phyloP scores from a whole-genome alignment of 2,888 invertebrate genomes.

The Euproctis similis region DNA sequence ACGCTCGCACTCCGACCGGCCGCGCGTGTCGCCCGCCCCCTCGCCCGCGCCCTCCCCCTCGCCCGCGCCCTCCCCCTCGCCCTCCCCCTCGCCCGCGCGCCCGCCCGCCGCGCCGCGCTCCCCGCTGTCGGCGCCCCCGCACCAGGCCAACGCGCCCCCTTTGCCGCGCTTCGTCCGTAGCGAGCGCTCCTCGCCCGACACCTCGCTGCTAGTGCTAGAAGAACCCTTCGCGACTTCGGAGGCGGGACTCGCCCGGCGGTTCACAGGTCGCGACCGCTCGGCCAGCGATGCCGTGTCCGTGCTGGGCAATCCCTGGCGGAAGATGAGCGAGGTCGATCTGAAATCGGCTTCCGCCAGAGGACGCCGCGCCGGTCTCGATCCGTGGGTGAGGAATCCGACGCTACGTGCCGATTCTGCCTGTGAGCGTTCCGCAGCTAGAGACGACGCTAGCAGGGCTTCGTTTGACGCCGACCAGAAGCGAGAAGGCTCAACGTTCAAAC shows the following conservation, averaged over 20 bases:
- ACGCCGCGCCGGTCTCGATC: slow-evolving; percentile 28
- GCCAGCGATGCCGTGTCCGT: slow-evolving; percentile 25
- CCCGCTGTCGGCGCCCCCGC: slow-evolving; percentile 26
- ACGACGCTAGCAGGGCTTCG: slow-evolving; percentile 15
- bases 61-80: slow-evolving; percentile 16
- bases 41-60: slow-evolving; percentile 24
- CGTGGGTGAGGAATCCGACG: slow-evolving; percentile 30
- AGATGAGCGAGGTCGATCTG: slow-evolving; percentile 49
- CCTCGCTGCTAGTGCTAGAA: slow-evolving; percentile 26
- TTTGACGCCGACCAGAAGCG: slow-evolving; percentile 25
- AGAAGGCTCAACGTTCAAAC: slow-evolving; percentile 18
- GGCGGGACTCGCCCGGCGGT: slow-evolving; percentile 12
- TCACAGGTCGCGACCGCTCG: slow-evolving; percentile 20
- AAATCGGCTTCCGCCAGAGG: slow-evolving; percentile 22
- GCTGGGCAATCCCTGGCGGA: slow-evolving; percentile 48
- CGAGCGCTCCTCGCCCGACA: slow-evolving; percentile 44
- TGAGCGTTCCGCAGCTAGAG: slow-evolving; percentile 18
- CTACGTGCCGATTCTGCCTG: slow-evolving; percentile 13
- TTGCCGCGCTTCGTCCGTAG: slow-evolving; percentile 30
- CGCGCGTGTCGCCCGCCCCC: slow-evolving; percentile 40
- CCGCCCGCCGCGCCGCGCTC: slow-evolving; percentile 37
- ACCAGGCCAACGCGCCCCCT: slow-evolving; percentile 11
- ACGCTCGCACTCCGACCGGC: slow-evolving; percentile 59
- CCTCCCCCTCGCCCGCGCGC: slow-evolving; percentile 30
- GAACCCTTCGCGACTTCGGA: slow-evolving; percentile 10